Evolutionary conservation across 2,888 invertebrate species (phyloP).

Genomic region (Drosophila mercatorum): DNA sequence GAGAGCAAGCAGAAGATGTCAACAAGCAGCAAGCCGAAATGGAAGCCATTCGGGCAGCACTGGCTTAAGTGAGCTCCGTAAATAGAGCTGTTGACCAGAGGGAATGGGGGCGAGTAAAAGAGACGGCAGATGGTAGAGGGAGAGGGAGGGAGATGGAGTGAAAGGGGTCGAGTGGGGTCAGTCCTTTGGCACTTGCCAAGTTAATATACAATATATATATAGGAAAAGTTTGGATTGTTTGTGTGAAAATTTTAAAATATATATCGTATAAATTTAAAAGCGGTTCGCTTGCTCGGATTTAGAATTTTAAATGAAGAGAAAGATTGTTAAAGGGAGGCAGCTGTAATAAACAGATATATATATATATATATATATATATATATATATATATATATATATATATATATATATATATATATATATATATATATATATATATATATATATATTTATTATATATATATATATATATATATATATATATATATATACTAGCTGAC

Average conservation of each 20-base stretch:
- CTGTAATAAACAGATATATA: background rate
- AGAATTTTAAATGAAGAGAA: background rate
- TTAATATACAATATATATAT: background rate
- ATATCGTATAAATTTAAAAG: background rate
- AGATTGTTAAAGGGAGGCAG: background rate
- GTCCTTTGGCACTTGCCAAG: background rate
- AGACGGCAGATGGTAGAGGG: background rate
- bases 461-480: too few relatives aligned
- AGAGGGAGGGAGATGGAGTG: background rate
- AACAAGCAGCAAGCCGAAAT: conserved; percentile 32
- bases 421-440: too few relatives aligned
- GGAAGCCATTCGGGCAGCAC: conserved; percentile 22
- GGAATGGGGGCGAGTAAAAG: background rate
- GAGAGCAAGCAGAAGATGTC: conserved; percentile 38
- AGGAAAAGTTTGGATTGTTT: background rate
- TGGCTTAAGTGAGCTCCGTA: conserved; percentile 36
- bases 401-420: too few relatives aligned
- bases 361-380: background rate
- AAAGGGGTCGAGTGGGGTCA: background rate
- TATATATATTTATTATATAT: too few relatives aligned
- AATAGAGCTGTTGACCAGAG: conserved; percentile 34
- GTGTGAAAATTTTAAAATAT: background rate
- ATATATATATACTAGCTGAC: too few relatives aligned
- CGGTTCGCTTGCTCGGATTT: background rate
- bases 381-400: background rate